Conservation (phyloP, 2,113 vertebrate genomes). For the Dipodomys ordii region DNA sequence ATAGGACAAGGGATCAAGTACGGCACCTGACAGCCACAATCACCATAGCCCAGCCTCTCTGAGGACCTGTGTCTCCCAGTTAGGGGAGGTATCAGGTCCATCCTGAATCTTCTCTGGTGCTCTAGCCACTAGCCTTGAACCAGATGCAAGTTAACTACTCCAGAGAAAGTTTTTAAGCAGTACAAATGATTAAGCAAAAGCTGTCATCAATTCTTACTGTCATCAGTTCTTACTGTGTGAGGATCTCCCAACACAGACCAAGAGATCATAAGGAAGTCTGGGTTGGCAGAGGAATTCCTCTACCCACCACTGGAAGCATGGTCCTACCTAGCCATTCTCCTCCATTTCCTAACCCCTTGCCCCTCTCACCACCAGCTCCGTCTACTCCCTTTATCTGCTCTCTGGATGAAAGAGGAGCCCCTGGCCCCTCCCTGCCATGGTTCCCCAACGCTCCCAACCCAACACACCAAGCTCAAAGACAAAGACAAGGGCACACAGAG, state of each 20-base stretch:
- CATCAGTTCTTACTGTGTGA: not conserved
- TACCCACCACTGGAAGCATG: not conserved
- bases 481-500: slow-evolving; percentile 60
- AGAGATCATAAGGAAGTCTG: not conserved
- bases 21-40: not conserved
- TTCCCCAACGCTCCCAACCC: slow-evolving; percentile 3
- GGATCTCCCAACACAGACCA: not conserved
- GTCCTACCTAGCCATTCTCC: not conserved
- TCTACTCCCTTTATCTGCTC: not conserved
- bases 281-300: not conserved
- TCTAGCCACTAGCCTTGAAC: not conserved
- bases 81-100: not conserved
- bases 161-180: not conserved
- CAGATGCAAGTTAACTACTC: not conserved
- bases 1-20: slow-evolving; percentile 1
- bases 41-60: not conserved
- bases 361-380: not conserved
- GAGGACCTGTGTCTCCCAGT: not conserved
- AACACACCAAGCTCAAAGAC: slow-evolving; percentile 69
- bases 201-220: not conserved
- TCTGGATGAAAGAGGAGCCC: not conserved
- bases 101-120: not conserved
- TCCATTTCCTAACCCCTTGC: not conserved
- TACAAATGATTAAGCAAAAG: not conserved
- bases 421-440: not conserved